Base-by-base conservation (phyloP, 2,888 invertebrate genomes). In the Caenorhabditis sp. region DNA sequence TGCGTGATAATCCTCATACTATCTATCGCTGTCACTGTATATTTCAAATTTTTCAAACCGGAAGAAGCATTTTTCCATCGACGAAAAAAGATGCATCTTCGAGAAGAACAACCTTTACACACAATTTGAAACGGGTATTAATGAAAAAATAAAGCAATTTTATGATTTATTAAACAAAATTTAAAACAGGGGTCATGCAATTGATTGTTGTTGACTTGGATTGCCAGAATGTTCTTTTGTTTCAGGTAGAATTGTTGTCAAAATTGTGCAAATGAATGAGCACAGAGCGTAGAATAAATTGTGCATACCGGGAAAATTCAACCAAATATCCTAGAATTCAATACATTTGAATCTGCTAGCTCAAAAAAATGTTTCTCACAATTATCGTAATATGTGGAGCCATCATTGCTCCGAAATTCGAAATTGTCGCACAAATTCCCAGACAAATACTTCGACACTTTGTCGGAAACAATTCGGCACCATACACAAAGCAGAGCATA, bases 401-500 rank as follows among this genome's bases (percentile, higher is more conserved):
- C 0, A 74, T 24, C 53, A 79, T 76, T 27, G 81, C 82, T 50
- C 80, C 79, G 6, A 82, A 36, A 58, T 81, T 81, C 5, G 75
- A 73, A 21, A 79, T 66, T 23, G 81, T 81, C 10, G 81, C 74
- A 23, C 82, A 82, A 12, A 77, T 61, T 43, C 81, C 82, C 1
- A 82, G 76, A 61, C 82, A 81, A 23, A 82, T 79, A 62, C 72
- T 78, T 50, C 76, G 71, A 60, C 77, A 70, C 55, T 67, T 69
- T 12, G 82, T 82, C 6, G 84, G 83, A 50, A 85, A 84, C 27
- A 82, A 36, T 58, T 84, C 84, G 4, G 77, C 77, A 10, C 83
- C 83, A 57, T 81, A 84, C 27, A 84, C 83, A 37, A 84, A 85
- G 53, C 83, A 83, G 27, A 80, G 63, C 71, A 82, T 83, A 68